Percentiles rank a stretch among this genome's conserved stretches.
phyloP scores from a whole-genome alignment of 2,113 vertebrate genomes.

The Cettia cetti region DNA sequence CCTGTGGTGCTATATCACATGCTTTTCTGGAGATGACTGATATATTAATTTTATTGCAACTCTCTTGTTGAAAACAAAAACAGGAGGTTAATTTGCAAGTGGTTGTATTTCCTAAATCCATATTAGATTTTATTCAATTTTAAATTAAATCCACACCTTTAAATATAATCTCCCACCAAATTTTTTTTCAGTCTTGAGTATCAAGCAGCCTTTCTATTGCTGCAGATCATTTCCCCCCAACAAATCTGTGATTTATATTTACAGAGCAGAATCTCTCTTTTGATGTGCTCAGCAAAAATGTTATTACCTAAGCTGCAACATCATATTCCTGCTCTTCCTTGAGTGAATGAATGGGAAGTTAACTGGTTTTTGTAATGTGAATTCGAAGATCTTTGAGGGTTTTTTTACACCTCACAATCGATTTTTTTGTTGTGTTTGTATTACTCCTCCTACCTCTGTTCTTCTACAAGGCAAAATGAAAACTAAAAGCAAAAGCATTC shows the following conservation, averaged over 20 bases:
- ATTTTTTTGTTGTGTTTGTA: neutral
- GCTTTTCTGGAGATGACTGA: neutral
- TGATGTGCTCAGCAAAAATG: neutral
- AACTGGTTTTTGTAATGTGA: neutral
- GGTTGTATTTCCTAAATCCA: neutral
- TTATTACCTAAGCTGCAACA: neutral
- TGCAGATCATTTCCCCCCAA: fast-evolving
- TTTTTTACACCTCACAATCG: neutral
- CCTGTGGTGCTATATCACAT: neutral
- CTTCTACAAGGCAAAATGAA: neutral
- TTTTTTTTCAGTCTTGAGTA: neutral
- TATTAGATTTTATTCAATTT: neutral
- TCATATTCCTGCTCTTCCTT: neutral
- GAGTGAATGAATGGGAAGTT: neutral
- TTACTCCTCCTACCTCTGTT: neutral
- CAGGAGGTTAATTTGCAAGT: neutral
- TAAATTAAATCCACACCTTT: neutral
- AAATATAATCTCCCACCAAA: neutral
- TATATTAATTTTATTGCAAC: neutral
- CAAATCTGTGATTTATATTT: neutral
- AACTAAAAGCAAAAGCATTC: neutral
- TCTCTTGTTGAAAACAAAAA: neutral
- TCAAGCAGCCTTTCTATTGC: neutral
- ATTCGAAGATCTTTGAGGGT: neutral
- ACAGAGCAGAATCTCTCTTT: neutral